These are phyloP conservation scores for Pycnonotus jocosus DNA, from an alignment of 2,113 vertebrate genomes.

Conservation along the genomic window DNA sequence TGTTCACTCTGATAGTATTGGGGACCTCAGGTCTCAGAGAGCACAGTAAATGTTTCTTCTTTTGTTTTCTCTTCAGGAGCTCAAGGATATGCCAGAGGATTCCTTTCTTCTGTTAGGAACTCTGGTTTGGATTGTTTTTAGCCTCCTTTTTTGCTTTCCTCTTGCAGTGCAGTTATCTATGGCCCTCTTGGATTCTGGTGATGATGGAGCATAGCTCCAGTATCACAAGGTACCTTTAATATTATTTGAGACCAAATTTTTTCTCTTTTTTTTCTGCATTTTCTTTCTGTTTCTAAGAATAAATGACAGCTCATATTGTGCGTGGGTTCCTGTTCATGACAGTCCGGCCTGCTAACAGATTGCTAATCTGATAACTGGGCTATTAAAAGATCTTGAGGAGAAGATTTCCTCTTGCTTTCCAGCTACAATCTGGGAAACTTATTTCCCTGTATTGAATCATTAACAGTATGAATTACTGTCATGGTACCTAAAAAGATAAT, in stretches of 20 bases:
- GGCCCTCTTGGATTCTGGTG: background rate
- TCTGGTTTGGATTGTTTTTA: background rate
- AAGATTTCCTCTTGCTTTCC: constrained; percentile 21
- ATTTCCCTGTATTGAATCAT: background rate
- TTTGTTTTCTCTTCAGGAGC: background rate
- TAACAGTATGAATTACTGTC: background rate
- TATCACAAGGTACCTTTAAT: background rate
- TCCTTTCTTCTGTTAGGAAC: background rate
- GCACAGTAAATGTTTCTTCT: background rate
- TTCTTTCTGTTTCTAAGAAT: constrained; percentile 61
- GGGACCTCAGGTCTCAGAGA: background rate
- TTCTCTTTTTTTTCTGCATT: background rate
- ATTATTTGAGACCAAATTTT: background rate
- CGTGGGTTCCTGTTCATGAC: constrained; percentile 62
- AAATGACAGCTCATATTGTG: constrained; percentile 67
- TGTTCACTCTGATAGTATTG: background rate
- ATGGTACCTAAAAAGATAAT: background rate
- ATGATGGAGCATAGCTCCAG: background rate
- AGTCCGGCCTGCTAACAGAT: constrained; percentile 67
- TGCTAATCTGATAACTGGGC: constrained; percentile 63
- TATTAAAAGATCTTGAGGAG: constrained; percentile 64
- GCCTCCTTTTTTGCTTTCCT: background rate
- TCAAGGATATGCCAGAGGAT: background rate
- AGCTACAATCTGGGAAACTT: background rate
- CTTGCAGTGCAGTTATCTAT: background rate